phyloP scores from a whole-genome alignment of 2,797 vertebrate genomes.

The Cheracebus regulus region DNA sequence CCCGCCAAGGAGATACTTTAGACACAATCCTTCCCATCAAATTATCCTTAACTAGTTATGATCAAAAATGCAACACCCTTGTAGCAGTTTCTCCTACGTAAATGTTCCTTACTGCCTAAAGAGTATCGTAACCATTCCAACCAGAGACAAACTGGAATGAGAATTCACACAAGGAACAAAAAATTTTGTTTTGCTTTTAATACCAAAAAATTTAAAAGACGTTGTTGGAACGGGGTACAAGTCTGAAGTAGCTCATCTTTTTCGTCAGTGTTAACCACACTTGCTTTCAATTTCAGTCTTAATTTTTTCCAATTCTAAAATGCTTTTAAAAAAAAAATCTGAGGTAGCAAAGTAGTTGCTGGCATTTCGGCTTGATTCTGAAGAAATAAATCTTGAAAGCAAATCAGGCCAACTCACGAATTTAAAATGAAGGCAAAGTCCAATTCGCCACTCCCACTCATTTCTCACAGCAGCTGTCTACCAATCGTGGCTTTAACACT shows the following conservation, averaged over 20 bases:
- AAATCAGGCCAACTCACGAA: background rate
- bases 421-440: background rate
- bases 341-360: background rate
- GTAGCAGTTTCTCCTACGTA: background rate
- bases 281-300: background rate
- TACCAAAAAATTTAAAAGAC: background rate
- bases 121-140: background rate
- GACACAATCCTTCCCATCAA: background rate
- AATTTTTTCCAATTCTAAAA: conserved; percentile 12
- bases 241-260: background rate
- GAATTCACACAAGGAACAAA: background rate
- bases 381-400: background rate
- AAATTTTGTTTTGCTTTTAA: conserved; percentile 8
- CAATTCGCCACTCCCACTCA: background rate
- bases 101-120: background rate
- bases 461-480: background rate
- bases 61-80: background rate
- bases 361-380: background rate
- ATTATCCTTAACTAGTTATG: background rate
- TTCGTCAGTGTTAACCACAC: background rate
- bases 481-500: background rate
- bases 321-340: background rate
- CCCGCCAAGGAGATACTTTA: background rate
- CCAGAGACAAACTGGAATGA: background rate
- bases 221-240: background rate